phyloP scores from a whole-genome alignment of 2,797 vertebrate genomes.

The Odontamblyopus rebecca region DNA sequence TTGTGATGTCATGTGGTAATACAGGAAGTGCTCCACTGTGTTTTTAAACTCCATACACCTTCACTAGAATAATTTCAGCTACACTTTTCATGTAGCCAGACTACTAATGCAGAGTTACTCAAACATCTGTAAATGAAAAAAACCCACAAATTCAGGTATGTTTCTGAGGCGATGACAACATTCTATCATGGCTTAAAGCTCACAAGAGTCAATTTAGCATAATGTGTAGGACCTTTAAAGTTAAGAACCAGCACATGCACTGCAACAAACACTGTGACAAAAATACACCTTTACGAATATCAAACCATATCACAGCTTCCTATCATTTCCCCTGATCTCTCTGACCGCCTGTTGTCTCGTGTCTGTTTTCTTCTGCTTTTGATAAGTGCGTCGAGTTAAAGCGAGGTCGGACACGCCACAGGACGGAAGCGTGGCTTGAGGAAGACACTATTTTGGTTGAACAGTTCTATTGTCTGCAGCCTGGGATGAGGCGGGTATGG shows the following conservation, averaged over 20 bases:
- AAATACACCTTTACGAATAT: background rate
- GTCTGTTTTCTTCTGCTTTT: constrained; percentile 34
- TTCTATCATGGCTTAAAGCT: too few relatives aligned
- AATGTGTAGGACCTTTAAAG: background rate
- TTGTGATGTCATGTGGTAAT: too few relatives aligned
- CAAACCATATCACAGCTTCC: background rate
- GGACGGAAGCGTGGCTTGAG: constrained; percentile 67
- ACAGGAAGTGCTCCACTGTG: too few relatives aligned
- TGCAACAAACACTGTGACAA: background rate
- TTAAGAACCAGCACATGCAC: background rate
- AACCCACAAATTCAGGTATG: too few relatives aligned
- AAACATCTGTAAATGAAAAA: too few relatives aligned
- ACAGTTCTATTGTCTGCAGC: constrained; percentile 68
- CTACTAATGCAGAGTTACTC: too few relatives aligned
- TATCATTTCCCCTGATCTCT: background rate
- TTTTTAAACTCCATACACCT: too few relatives aligned
- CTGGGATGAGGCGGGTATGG: constrained; percentile 29
- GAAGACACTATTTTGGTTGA: constrained; percentile 76
- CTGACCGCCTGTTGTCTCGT: background rate
- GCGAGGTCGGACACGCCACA: constrained; percentile 45
- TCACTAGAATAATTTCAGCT: too few relatives aligned
- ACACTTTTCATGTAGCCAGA: too few relatives aligned
- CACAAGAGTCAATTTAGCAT: too few relatives aligned
- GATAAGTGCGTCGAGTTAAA: constrained; percentile 59
- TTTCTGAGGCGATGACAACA: too few relatives aligned